A percentile compares a stretch with the other conserved stretches of the same genome.
Conservation (phyloP, 1,140 invertebrate genomes). For the Trichonephila clavipes region DNA sequence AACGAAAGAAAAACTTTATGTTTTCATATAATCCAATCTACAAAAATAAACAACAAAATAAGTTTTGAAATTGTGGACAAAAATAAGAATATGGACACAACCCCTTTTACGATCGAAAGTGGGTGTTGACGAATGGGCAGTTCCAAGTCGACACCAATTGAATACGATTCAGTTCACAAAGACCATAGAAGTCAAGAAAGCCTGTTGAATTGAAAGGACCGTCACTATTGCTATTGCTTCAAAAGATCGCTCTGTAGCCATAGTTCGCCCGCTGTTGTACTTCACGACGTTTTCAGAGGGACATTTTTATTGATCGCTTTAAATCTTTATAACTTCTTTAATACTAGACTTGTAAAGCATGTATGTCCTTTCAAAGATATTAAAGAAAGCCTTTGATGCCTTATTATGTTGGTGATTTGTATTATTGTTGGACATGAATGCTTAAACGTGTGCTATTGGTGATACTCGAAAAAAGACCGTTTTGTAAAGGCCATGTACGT, state of each 20-base stretch:
- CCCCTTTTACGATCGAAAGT: constrained; percentile 41
- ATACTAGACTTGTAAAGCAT: constrained; percentile 30
- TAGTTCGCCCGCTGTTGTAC: background rate
- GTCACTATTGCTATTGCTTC: background rate
- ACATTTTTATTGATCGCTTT: constrained; percentile 62
- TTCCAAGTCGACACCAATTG: constrained; percentile 56
- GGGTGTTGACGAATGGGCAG: constrained; percentile 53
- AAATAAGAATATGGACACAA: constrained; percentile 42
- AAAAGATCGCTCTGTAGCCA: constrained; percentile 26
- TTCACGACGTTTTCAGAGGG: background rate
- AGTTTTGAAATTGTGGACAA: background rate
- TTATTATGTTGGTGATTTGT: constrained; percentile 61
- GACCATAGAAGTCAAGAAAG: constrained; percentile 71
- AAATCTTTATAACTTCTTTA: constrained; percentile 65
- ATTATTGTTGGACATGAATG: constrained; percentile 43
- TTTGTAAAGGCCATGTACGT: background rate
- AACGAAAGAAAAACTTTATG: background rate
- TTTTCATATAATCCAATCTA: no score
- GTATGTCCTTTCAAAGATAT: constrained; percentile 37
- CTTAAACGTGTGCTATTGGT: constrained; percentile 42
- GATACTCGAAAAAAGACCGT: background rate
- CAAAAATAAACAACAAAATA: no score
- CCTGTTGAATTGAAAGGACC: constrained; percentile 62
- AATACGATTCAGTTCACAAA: constrained; percentile 74
- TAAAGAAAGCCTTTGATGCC: constrained; percentile 48